Percentiles rank a stretch among this genome's conserved stretches.
Conservation (phyloP, 2,888 invertebrate genomes). For the Amaurobius ferox region DNA sequence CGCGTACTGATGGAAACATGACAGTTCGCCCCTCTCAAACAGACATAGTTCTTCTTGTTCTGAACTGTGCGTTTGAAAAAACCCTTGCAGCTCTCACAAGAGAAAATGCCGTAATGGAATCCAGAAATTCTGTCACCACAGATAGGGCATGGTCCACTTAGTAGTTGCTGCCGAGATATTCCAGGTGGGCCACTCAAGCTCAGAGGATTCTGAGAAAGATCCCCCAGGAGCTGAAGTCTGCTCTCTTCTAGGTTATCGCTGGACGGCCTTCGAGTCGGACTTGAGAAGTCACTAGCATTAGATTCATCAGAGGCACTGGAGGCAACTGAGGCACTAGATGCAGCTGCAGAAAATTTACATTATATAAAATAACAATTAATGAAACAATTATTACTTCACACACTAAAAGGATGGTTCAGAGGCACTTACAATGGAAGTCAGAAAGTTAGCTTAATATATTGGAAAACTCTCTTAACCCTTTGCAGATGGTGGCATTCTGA, state of each 20-base stretch:
- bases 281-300: conserved; percentile 73
- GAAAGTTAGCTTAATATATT: too few relatives aligned
- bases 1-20: conserved; percentile 94
- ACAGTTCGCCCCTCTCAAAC: conserved; percentile 91
- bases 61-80: conserved; percentile 99
- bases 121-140: conserved; percentile 97
- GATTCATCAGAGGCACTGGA: conserved; percentile 74
- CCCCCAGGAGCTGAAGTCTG: conserved; percentile 53
- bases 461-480: too few relatives aligned
- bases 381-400: too few relatives aligned
- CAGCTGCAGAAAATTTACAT: conserved; percentile 23
- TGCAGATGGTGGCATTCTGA: too few relatives aligned
- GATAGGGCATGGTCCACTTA: conserved; percentile 91
- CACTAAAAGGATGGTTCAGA: too few relatives aligned
- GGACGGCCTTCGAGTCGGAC: conserved; percentile 71
- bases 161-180: conserved; percentile 73
- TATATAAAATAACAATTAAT: too few relatives aligned
- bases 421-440: too few relatives aligned
- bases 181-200: conserved; percentile 66
- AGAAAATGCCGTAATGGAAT: conserved; percentile 98
- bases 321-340: conserved; percentile 73
- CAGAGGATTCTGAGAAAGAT: conserved; percentile 60
- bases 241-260: conserved; percentile 67
- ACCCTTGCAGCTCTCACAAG: conserved; percentile 98
- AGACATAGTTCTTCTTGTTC: conserved; percentile 97